Conservation (phyloP, 1,140 invertebrate genomes). For the Leptinotarsa defecta region DNA sequence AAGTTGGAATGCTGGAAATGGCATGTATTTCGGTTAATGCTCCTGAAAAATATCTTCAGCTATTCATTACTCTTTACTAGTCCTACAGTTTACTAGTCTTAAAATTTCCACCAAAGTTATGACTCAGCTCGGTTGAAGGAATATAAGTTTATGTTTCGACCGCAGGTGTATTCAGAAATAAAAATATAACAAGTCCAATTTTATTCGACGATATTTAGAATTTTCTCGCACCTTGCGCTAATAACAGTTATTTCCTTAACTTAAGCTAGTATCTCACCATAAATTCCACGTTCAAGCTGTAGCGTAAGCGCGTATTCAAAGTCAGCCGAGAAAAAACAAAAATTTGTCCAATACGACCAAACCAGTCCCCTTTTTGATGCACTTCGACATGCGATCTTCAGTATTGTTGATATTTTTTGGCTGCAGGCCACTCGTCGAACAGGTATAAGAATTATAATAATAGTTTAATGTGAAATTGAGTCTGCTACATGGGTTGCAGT, state of each 20-base stretch:
- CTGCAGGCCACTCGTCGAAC: neutral
- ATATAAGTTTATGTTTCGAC: too few relatives aligned
- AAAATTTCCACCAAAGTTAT: too few relatives aligned
- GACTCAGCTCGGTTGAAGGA: too few relatives aligned
- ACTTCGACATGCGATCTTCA: neutral
- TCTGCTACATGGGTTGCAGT: neutral
- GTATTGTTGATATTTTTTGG: neutral
- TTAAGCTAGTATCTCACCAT: neutral
- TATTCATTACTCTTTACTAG: too few relatives aligned
- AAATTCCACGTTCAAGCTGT: neutral
- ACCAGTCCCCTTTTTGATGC: neutral
- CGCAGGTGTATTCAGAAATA: too few relatives aligned
- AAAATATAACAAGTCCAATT: too few relatives aligned
- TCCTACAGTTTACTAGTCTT: too few relatives aligned
- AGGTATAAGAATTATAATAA: constrained; percentile 1
- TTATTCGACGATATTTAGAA: neutral
- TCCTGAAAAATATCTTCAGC: too few relatives aligned
- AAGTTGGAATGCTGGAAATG: too few relatives aligned
- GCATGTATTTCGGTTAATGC: too few relatives aligned
- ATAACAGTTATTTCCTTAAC: neutral
- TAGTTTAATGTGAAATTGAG: neutral
- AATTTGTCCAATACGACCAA: neutral
- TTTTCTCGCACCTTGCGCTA: neutral
- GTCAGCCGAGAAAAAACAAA: neutral
- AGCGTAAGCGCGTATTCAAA: neutral